Evolutionary conservation across 2,797 vertebrate genomes (phyloP), one percentile per base, ranked within the genome.

Genomic region (Acanthopagrus latus): DNA sequence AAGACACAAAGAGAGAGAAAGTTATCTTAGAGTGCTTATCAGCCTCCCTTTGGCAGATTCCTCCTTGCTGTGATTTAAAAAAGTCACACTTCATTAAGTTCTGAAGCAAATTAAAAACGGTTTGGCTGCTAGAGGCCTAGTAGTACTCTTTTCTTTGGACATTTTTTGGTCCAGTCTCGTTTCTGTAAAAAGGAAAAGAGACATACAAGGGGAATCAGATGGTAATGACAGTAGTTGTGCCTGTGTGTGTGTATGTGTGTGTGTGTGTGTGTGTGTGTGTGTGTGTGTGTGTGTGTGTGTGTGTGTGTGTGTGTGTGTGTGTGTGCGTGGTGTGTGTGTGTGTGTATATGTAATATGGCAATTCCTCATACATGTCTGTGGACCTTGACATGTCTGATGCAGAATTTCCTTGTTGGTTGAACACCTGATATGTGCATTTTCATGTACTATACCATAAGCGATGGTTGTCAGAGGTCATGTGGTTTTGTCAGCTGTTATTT

Each of bases 171-270:
- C 41, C 18, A 55, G 51, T 38, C 64, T 73, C 23, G 3, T 69
- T 33, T 52, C 54, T 51, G 46, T 18, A 59, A 72, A 80, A 20
- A 50, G 55, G 38, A 56, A 81, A 63, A 55, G 5, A 52, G 13
- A 50, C n/a, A 48, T 44, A 70, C n/a, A 64, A 4, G 43, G 0
- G 20, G 18, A 71, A 3, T 23, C 29, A 54, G 54, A 64, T 65
- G n/a, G 0, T 33, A 41, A 16, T 16, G 43, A 38, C 41, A 18
- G 13, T 20, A 11, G 1, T 18, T 67, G 20, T 72, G 38, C 38
- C 7, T 62, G 0, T 72, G n/a, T n/a, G n/a, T n/a, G n/a, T n/a
- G n/a, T n/a, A n/a, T n/a, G n/a, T n/a, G 7, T 62, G 0, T 72
- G 29, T 29, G 29, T 33, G 29, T 33, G 5, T 57, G 25, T 62